These are phyloP conservation scores for rabbit (Oryctolagus cuniculus) DNA, from an alignment of 2,113 vertebrate genomes.

Conservation along the genomic window mOryCun1.1 NC_091450.1:41623501-41624000, in stretches of 20 bases:
- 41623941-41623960: background rate
- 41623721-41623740: background rate
- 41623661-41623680: background rate
- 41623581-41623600: background rate
- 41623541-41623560: background rate
- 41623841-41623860: background rate
- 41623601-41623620: background rate
- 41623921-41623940: background rate
- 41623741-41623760: background rate
- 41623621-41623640: background rate
- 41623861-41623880: constrained; percentile 1
- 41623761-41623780: background rate
- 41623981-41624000: background rate
- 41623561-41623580: background rate
- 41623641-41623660: background rate
- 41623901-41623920: background rate
- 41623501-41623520: background rate
- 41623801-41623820: background rate
- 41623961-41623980: background rate
- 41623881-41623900: background rate
- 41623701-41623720: background rate
- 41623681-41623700: background rate
- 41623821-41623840: background rate
- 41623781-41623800: background rate
- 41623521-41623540: background rate